Evolutionary conservation across 2,888 invertebrate genomes (phyloP).

Genomic region (Dryadula phaetusa): DNA sequence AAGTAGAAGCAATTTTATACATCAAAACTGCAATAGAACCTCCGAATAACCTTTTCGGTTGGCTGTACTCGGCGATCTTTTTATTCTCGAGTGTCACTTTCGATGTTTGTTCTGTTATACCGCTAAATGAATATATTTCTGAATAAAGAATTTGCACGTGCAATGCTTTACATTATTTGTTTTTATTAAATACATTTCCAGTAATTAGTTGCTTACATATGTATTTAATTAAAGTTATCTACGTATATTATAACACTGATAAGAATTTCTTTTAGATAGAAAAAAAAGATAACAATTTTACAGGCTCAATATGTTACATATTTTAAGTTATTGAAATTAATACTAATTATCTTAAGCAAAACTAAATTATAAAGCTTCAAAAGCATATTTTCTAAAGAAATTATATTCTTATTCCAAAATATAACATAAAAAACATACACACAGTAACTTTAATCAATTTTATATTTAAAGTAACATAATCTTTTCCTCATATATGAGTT

Average conservation of each 20-base stretch:
- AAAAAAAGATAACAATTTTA: neutral
- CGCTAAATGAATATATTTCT: constrained; percentile 54
- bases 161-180: constrained; percentile 16
- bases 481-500: neutral
- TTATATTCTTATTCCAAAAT: too few relatives aligned
- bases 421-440: neutral
- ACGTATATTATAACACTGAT: neutral
- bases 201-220: too few relatives aligned
- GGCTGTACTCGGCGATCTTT: constrained; percentile 62
- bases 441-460: neutral
- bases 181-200: neutral
- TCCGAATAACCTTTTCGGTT: neutral
- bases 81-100: constrained; percentile 66
- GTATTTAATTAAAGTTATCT: neutral
- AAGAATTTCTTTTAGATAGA: too few relatives aligned
- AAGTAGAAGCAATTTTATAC: neutral
- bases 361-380: neutral
- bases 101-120: constrained; percentile 61
- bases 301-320: neutral
- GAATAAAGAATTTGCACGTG: constrained; percentile 51
- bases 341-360: neutral
- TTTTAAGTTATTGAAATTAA: neutral
- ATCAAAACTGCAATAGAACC: neutral
- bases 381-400: neutral
- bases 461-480: neutral